A percentile compares a stretch with the other conserved stretches of the same genome.
phyloP scores from a whole-genome alignment of 2,113 vertebrate species.

The Falco punctatus region DNA sequence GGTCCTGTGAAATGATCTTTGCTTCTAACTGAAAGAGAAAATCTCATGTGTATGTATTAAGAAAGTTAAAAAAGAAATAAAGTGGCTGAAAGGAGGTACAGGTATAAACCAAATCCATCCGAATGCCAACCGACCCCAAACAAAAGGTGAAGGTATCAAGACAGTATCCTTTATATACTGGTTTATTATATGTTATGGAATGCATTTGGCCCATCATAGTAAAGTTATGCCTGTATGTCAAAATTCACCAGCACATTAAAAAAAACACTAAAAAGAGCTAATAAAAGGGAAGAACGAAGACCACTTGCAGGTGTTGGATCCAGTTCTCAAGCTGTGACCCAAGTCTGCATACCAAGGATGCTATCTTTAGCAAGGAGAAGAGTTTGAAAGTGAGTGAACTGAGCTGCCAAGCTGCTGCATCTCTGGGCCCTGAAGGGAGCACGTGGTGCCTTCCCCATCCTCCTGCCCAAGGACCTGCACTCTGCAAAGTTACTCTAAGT shows the following conservation, averaged over 20 bases:
- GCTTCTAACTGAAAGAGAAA: background rate
- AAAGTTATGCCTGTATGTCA: background rate
- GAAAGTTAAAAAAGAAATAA: background rate
- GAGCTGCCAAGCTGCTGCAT: background rate
- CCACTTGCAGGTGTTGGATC: background rate
- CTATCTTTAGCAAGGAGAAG: background rate
- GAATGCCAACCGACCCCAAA: background rate
- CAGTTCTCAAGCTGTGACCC: background rate
- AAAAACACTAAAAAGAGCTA: background rate
- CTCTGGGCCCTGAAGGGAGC: background rate
- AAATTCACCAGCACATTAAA: background rate
- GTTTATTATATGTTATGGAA: background rate
- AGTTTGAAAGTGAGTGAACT: background rate
- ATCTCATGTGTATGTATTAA: background rate
- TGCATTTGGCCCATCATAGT: background rate
- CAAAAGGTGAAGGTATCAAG: background rate
- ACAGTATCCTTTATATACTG: background rate
- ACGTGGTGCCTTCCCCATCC: background rate
- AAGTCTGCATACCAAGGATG: background rate
- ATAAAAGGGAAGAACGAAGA: background rate
- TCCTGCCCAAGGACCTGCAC: background rate
- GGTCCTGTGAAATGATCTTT: background rate
- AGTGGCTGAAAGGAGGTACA: background rate
- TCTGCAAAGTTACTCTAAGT: background rate
- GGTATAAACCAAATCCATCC: background rate